Conservation (phyloP, 2,888 invertebrate species). For the Herminia tarsipennalis region DNA sequence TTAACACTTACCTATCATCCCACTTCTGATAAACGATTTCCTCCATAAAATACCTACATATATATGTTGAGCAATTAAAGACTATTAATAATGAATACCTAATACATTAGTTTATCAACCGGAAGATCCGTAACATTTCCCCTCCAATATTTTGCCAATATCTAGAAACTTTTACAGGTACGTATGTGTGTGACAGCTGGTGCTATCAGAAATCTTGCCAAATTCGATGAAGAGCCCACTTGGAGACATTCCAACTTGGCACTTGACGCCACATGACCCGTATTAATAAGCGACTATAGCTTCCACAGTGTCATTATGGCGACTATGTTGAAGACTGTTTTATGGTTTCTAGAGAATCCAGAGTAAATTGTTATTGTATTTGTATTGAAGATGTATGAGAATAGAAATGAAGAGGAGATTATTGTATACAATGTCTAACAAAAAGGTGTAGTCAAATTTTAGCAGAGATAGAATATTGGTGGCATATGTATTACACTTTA, state of each 20-base stretch:
- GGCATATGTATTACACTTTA: too few relatives aligned
- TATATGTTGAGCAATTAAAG: too few relatives aligned
- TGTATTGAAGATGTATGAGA: too few relatives aligned
- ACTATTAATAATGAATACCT: too few relatives aligned
- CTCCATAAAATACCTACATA: too few relatives aligned
- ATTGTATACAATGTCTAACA: too few relatives aligned
- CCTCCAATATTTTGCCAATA: slow-evolving; percentile 17
- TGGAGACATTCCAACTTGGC: slow-evolving; percentile 80
- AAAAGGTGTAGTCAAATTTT: too few relatives aligned
- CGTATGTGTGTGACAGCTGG: slow-evolving; percentile 66
- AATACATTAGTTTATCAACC: too few relatives aligned
- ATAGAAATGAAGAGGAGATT: too few relatives aligned
- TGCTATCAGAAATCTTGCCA: slow-evolving; percentile 75
- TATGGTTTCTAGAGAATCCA: slow-evolving; percentile 9
- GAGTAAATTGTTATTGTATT: neutral
- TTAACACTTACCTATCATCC: too few relatives aligned
- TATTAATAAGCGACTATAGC: slow-evolving; percentile 67
- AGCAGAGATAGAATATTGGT: too few relatives aligned
- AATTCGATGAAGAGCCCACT: slow-evolving; percentile 72
- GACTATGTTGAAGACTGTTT: slow-evolving; percentile 25
- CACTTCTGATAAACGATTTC: too few relatives aligned
- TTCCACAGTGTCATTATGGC: slow-evolving; percentile 24
- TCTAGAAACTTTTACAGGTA: slow-evolving; percentile 53
- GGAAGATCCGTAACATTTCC: slow-evolving; percentile 25
- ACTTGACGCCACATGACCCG: slow-evolving; percentile 64